A percentile compares a stretch with the other conserved stretches of the same genome.
Evolutionary conservation across 2,888 invertebrate genomes (phyloP).

Genomic region (Cerceris rybyensis): DNA sequence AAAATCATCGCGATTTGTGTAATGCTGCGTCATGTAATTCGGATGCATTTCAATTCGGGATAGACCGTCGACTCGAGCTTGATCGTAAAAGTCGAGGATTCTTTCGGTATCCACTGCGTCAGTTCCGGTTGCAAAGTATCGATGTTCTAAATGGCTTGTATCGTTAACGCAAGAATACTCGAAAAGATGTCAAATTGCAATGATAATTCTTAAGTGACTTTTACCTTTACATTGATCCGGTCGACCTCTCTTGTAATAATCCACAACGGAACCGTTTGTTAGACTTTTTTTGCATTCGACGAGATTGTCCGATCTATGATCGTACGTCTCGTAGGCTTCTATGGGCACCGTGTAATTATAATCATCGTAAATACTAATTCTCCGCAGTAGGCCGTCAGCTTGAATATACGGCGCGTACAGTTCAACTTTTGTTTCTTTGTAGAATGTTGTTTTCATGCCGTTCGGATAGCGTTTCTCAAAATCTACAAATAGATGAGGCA

Average conservation of each 20-base stretch:
- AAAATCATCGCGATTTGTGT: conserved; percentile 84
- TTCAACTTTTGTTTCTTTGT: conserved; percentile 89
- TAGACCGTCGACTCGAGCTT: conserved; percentile 88
- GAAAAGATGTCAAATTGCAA: background rate
- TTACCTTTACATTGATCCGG: conserved; percentile 87
- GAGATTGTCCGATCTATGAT: conserved; percentile 87
- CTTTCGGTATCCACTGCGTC: conserved; percentile 77
- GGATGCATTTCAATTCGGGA: conserved; percentile 84
- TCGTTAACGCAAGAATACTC: background rate
- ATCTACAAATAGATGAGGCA: conserved; percentile 78
- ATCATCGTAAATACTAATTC: conserved; percentile 85
- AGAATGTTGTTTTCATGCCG: conserved; percentile 86
- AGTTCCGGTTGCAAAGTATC: conserved; percentile 73
- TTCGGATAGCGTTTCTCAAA: conserved; percentile 89
- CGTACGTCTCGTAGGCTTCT: conserved; percentile 72
- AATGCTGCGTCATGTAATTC: conserved; percentile 84
- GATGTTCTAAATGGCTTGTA: conserved; percentile 77
- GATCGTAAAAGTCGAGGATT: conserved; percentile 83
- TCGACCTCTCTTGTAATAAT: conserved; percentile 87
- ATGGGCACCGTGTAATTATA: conserved; percentile 83
- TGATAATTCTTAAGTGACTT: background rate
- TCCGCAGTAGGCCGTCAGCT: conserved; percentile 87
- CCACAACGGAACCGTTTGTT: conserved; percentile 76
- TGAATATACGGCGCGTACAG: conserved; percentile 90
- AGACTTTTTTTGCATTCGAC: conserved; percentile 83